A percentile compares a stretch with the other conserved stretches of the same genome.
These are phyloP conservation scores for Gastrophryne carolinensis DNA, from an alignment of 2,797 vertebrate genomes.

Conservation along the genomic window DNA sequence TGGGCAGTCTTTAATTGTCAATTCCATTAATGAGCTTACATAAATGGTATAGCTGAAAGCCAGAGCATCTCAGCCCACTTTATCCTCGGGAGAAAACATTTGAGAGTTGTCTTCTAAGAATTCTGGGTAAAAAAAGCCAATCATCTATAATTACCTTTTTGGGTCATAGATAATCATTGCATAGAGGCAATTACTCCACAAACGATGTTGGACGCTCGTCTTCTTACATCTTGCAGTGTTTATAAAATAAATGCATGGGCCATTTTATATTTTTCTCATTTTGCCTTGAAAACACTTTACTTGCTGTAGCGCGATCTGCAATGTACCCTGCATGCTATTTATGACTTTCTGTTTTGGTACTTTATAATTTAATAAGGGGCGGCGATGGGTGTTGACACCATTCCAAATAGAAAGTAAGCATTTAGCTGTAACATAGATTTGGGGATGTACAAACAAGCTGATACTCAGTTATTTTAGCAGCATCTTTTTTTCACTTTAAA, in stretches of 20 bases:
- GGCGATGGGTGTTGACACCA: background rate
- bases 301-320: background rate
- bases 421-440: no score
- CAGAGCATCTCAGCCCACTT: constrained; percentile 36
- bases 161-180: constrained; percentile 46
- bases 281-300: constrained; percentile 5
- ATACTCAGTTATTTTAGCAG: no score
- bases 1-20: constrained; percentile 50
- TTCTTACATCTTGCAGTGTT: constrained; percentile 7
- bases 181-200: constrained; percentile 39
- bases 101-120: constrained; percentile 43
- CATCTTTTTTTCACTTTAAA: no score
- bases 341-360: background rate
- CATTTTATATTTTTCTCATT: constrained; percentile 17
- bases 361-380: constrained; percentile 2
- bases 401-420: no score
- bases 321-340: background rate
- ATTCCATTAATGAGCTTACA: constrained; percentile 52
- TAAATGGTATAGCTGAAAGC: constrained; percentile 50
- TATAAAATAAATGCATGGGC: constrained; percentile 11
- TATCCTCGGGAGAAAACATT: constrained; percentile 49
- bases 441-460: no score
- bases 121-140: constrained; percentile 42
- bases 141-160: constrained; percentile 50
- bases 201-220: constrained; percentile 1